Conservation (phyloP, 2,888 invertebrate species). For the Habroteleia sp. region DNA sequence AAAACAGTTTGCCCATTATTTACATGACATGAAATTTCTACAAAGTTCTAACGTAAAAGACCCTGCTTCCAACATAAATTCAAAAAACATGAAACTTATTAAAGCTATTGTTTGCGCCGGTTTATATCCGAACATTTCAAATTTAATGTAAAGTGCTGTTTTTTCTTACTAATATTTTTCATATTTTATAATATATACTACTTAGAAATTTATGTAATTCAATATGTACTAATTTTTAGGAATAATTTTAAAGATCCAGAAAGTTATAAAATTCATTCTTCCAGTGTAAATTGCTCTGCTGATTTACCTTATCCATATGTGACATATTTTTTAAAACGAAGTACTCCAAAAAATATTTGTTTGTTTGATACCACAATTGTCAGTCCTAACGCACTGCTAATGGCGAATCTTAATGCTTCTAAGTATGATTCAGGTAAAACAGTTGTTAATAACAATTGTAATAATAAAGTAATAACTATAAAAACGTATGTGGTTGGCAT, state of each 20-base stretch:
- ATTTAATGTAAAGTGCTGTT: slow-evolving; percentile 81
- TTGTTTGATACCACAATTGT: slow-evolving; percentile 92
- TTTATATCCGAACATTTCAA: slow-evolving; percentile 93
- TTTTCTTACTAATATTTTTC: too few species aligned
- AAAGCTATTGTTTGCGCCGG: slow-evolving; percentile 93
- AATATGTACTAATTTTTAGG: too few species aligned
- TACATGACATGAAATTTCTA: slow-evolving; percentile 90
- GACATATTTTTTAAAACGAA: slow-evolving; percentile 89
- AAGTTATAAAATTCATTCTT: slow-evolving; percentile 88
- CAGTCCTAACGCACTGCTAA: slow-evolving; percentile 90
- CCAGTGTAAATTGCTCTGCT: slow-evolving; percentile 86
- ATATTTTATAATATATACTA: too few species aligned
- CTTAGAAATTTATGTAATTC: too few species aligned
- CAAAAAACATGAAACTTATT: slow-evolving; percentile 84
- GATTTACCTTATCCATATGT: slow-evolving; percentile 86
- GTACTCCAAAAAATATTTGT: slow-evolving; percentile 84
- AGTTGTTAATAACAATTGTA: too few species aligned
- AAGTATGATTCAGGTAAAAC: slow-evolving; percentile 65
- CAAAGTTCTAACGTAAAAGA: slow-evolving; percentile 83
- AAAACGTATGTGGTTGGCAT: too few species aligned
- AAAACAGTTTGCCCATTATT: slow-evolving; percentile 87
- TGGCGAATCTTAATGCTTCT: slow-evolving; percentile 90
- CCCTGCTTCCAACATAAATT: slow-evolving; percentile 86
- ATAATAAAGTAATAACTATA: too few species aligned
- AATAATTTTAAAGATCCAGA: slow-evolving; percentile 83